Evolutionary conservation across 1,140 invertebrate species (phyloP), one percentile per base, ranked within the genome.

Genomic region (Aplysia californica): DNA sequence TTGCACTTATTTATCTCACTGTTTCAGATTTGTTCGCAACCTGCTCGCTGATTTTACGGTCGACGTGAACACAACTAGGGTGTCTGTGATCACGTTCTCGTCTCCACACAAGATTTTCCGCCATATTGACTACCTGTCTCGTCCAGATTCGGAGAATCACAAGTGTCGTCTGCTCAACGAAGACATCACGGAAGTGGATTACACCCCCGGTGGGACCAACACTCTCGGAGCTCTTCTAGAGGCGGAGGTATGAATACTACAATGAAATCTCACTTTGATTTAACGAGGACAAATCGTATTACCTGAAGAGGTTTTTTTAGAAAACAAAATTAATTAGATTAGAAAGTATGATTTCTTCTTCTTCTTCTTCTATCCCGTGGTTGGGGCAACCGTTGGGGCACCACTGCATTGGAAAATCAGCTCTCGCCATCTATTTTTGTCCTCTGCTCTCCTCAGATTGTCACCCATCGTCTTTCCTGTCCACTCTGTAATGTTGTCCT

Each of bases 21-120:
- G n/a, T n/a, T n/a, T n/a, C 72, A 93, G 92, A 81, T 94, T 95
- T 85, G 93, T 94, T 2, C 92, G 92, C 79, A 94, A 94, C 84
- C 86, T 95, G 0, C 79, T 95, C n/a, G 92, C 93, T 5, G 93
- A 94, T 85, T 93, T 94, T 76, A 93, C 92, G 0, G 92, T 94
- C 2, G 92, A 93, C 67, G 89, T 90, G 35, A 91, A 93, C 78
- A 90, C 92, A 21, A 93, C 93, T 0, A 87, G 93, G 76, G 92
- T 94, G 3, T 91, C 93, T 2, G 87, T 95, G 21, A 89, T 94
- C 6, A 94, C 93, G 2, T 95, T 94, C 84, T 93, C 93, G 44
- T 93, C 93, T 2, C 90, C 89, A 65, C 89, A 86, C 44, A 90
- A 90, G 84, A 91, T 93, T 6, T 86, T 91, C 1, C 89, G 91